phyloP scores from a whole-genome alignment of 2,797 vertebrate genomes.

The Parambassis ranga region DNA sequence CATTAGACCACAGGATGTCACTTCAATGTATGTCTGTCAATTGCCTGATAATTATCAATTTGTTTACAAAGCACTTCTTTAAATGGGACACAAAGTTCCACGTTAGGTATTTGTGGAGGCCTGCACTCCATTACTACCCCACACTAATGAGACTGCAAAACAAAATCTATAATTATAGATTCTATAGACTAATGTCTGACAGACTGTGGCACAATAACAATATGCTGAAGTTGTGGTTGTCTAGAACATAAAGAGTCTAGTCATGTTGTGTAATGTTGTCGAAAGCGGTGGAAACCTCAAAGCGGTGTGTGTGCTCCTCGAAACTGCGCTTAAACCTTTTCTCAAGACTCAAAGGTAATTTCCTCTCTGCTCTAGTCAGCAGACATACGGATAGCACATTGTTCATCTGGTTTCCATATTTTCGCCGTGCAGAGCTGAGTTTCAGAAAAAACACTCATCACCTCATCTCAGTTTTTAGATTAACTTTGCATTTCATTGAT shows the following conservation, averaged over 20 bases:
- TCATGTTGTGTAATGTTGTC: neutral
- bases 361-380: neutral
- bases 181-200: too few species aligned
- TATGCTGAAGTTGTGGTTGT: neutral
- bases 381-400: neutral
- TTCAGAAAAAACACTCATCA: neutral
- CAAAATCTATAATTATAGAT: too few species aligned
- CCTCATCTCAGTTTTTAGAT: too few species aligned
- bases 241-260: neutral
- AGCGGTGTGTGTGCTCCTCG: neutral
- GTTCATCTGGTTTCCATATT: neutral
- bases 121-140: too few species aligned
- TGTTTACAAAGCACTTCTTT: neutral
- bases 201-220: too few species aligned
- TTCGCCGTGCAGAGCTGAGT: neutral
- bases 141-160: too few species aligned
- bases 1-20: neutral
- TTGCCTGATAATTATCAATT: neutral
- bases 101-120: too few species aligned
- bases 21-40: neutral
- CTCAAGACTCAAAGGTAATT: neutral
- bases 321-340: neutral
- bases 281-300: constrained; percentile 4
- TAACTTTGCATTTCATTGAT: neutral
- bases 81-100: too few species aligned